Evolutionary conservation across 64 coral and sea anemone species (phyloP), one percentile per base, ranked within the genome.

Genomic region (Montipora cactus): DNA sequence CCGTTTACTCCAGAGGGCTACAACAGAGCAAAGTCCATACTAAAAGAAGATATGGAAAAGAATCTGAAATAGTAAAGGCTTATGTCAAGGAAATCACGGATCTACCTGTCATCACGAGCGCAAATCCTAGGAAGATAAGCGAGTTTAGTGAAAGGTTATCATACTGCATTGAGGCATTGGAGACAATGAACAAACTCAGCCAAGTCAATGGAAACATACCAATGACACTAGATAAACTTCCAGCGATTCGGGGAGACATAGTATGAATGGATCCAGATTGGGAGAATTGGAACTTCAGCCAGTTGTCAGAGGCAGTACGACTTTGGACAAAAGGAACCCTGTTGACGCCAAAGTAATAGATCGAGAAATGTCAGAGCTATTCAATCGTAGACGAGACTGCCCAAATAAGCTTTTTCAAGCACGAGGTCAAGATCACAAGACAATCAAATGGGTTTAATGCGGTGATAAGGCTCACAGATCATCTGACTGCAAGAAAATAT

Each of bases 371-470:
- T 8, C 13, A 14, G 59, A 64, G 59, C 59, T 9, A 64, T 0
- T 64, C 2, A 64, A 0, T 64, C 59, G 59, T 15, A 64, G 59
- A 64, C 9, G 59, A 12, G 59, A 64, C 10, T 9, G 8, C 13
- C 13, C 59, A 15, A 64, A 64, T 15, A 64, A 64, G 13, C 59
- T 64, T 3, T 64, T 64, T 15, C 59, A 64, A 64, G 74, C 62
- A 78, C 49, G 19, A 22, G 91, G 64, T 48, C 23, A 7, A 9
- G 91, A 78, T 48, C 23, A 44, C 7, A 64, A 71, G 71, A 46
- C 28, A 83, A 67, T 49, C 20, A 52, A 48, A 64, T 95, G 93
- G 21, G 93, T 90, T 13, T 90, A 86, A 72, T 78, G 93, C 57
- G 73, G 76, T 25, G 23, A 90, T 14, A 28, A 5, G 22, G 21